Conservation (phyloP, 2,113 vertebrate species). For the Ibidorhyncha struthersii region DNA sequence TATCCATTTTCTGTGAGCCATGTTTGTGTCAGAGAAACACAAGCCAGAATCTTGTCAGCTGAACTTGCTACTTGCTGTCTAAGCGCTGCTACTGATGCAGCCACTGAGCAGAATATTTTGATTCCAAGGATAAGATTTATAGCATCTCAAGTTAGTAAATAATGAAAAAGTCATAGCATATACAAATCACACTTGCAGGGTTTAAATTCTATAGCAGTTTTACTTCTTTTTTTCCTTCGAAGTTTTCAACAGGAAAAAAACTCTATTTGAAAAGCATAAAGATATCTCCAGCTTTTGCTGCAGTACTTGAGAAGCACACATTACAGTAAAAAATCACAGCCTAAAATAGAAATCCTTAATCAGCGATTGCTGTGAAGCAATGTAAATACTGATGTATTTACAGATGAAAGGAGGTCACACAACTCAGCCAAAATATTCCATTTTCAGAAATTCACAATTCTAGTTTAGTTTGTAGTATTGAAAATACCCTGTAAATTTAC, state of each 20-base stretch:
- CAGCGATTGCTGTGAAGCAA: slow-evolving; percentile 16
- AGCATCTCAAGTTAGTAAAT: slow-evolving; percentile 30
- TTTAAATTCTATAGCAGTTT: background rate
- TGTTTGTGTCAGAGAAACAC: background rate
- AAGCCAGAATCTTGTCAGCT: background rate
- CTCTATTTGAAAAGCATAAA: background rate
- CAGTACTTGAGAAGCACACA: background rate
- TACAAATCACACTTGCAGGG: background rate
- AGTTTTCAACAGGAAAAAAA: background rate
- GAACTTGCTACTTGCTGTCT: background rate
- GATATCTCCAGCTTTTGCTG: background rate
- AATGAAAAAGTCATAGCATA: slow-evolving; percentile 5
- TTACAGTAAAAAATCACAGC: background rate
- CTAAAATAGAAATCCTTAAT: slow-evolving; percentile 46
- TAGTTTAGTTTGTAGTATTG: background rate
- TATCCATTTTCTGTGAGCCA: background rate
- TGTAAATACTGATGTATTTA: slow-evolving; percentile 37
- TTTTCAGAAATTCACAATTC: slow-evolving; percentile 27
- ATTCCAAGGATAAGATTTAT: slow-evolving; percentile 27
- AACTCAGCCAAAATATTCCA: slow-evolving; percentile 8
- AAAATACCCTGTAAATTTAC: slow-evolving; percentile 4
- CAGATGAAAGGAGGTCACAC: slow-evolving; percentile 23
- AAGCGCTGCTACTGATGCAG: slow-evolving; percentile 1
- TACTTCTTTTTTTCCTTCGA: background rate
- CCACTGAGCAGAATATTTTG: slow-evolving; percentile 4